Base-by-base conservation (phyloP, 2,888 invertebrate genomes). In the Capitulum mitella region DNA sequence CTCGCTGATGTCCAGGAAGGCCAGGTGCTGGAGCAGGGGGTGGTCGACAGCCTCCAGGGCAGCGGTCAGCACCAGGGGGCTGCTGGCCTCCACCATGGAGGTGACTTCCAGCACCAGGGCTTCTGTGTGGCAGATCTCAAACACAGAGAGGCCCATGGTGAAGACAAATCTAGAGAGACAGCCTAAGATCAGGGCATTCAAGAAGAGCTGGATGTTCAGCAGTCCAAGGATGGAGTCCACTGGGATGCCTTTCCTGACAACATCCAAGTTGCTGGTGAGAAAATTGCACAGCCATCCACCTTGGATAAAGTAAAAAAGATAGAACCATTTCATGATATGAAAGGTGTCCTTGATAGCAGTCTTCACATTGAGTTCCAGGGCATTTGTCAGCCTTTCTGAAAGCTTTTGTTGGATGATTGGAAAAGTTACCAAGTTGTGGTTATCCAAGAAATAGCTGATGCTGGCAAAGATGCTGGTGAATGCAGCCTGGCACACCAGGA, bases 261-360 rank as follows among this genome's bases (percentile, higher is more conserved):
- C 70, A 70, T 70, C 70, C 2, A 70, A 19, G 70, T 70, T 70
- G 40, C 26, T 70, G 29, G 70, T 40, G 26, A 70, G 37, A 22
- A 70, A 26, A 40, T 26, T 26, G 26, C 70, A 70, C 40, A 70
- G 22, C 70, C 40, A 70, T 16, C 40, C 37, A 22, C 70, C 70
- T 1, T 1, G 6, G 8, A 70, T 1, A 26, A 70, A 70, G 40
- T 70, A 70, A 26, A 70, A 70, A 8, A 70, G 37, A 26, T 70
- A 70, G 40, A 40, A 70, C 70, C 70, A 70, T 26, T 70, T 70
- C 70, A 70, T 70, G 8, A 16, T 40, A 22, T 70, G 70, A 37
- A 70, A 26, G 14, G 37, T 70, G 19, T 70, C 70, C 12, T 16
- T 22, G 10, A 40, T 12, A 6, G 70, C 40, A 12, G 10, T 37